Base-by-base conservation (phyloP, 2,888 invertebrate species). In the Anticlea derivata region DNA sequence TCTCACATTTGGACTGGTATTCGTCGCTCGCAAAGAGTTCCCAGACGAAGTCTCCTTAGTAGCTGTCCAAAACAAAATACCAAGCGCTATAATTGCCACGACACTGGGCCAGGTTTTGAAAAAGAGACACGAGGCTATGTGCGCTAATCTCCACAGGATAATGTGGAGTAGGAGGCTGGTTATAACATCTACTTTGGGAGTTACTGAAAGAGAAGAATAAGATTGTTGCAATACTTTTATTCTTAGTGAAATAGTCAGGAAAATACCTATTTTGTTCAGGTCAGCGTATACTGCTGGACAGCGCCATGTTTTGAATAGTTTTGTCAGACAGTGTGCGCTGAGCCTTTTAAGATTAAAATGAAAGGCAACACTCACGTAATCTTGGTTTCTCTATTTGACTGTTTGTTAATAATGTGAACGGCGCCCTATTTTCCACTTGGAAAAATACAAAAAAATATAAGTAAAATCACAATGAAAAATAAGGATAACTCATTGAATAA, bases 31-130 rank as follows among this genome's bases (percentile, higher is more conserved):
- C 64, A 54, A 60, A 53, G 52, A 60, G 53, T 57, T 61, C 34
- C 34, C 50, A 17, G 46, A 51, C 2, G 41, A 45, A 27, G 48
- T 52, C 37, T 48, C 64, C 73, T 70, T 80, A 51, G 65, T 63
- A 58, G 83, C 85, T 85, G 79, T 81, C 80, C 83, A 83, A 81
- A 81, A 83, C 66, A 84, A 80, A 85, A 79, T 62, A 76, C 70
- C 78, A 72, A 81, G 74, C 75, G 75, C 78, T 70, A 78, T 78
- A 75, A 82, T 65, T 70, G 76, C 66, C 63, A 75, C 64, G 66
- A 73, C 53, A 60, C 68, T 59, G 61, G 62, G 65, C 67, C 74
- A 75, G 55, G 66, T 69, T 43, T 55, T 54, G 49, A 62, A 59
- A 52, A 63, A 71, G 50, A 78, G 38, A 49, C 58, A 66, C 27